Conservation (phyloP, 2,797 vertebrate species). For the Rhinogobio ventralis region DNA sequence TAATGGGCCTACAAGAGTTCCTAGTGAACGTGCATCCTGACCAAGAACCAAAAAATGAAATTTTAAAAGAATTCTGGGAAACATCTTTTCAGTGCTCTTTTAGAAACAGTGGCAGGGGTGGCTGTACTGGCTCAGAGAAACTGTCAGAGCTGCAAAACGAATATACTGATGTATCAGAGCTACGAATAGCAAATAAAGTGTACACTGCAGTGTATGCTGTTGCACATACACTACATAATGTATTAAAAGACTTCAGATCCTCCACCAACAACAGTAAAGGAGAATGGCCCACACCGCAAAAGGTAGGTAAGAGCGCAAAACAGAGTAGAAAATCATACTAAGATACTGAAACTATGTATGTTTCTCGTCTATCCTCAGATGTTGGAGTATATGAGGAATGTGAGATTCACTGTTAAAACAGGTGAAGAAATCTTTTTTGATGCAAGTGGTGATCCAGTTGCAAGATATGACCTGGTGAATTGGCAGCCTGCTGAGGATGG, state of each 20-base stretch:
- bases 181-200: no score
- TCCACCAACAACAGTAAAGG: constrained; percentile 4
- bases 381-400: constrained; percentile 67
- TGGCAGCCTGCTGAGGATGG: constrained; percentile 70
- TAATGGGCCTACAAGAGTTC: no score
- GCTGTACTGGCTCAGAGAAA: no score
- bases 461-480: constrained; percentile 76
- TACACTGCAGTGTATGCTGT: constrained; percentile 76
- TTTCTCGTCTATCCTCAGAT: not conserved
- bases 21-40: no score
- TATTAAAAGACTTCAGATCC: constrained; percentile 13
- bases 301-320: constrained; percentile 31
- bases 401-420: constrained; percentile 72
- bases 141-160: no score
- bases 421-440: constrained; percentile 77
- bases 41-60: no score
- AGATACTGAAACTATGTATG: not conserved
- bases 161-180: no score
- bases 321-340: not conserved
- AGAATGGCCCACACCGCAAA: constrained; percentile 1
- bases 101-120: no score
- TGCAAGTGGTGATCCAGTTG: constrained; percentile 71
- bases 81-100: no score
- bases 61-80: no score
- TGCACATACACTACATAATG: constrained; percentile 68